Conservation (phyloP, 2,113 vertebrate species). For the Pachypanchax playfairii region DNA sequence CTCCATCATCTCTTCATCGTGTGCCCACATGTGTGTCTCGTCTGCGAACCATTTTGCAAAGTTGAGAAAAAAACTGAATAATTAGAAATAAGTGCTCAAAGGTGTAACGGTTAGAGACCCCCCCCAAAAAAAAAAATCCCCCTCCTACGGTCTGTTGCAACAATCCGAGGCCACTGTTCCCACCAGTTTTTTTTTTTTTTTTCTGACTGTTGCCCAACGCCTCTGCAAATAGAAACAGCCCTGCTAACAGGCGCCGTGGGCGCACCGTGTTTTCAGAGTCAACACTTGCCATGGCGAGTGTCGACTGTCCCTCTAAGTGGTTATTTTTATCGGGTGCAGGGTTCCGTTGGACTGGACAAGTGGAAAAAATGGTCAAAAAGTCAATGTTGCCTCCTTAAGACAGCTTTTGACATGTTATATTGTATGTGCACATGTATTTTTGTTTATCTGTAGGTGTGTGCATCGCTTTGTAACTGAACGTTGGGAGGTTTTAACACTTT, state of each 20-base stretch:
- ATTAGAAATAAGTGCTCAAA: conserved; percentile 81
- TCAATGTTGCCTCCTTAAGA: conserved; percentile 71
- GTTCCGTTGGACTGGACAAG: conserved; percentile 50
- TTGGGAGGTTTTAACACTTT: no score
- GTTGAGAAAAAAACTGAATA: conserved; percentile 64
- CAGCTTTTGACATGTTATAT: conserved; percentile 63
- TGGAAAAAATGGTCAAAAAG: conserved; percentile 59
- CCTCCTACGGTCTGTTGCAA: conserved; percentile 61
- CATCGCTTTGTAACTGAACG: no score
- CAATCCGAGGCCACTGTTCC: conserved; percentile 53
- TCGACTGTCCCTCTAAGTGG: conserved; percentile 68
- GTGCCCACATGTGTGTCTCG: conserved; percentile 57
- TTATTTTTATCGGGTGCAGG: conserved; percentile 75
- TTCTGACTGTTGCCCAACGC: conserved; percentile 66
- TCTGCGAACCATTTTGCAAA: conserved; percentile 74
- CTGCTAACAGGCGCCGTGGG: conserved; percentile 75
- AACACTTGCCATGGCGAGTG: conserved; percentile 54
- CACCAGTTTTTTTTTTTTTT: conserved; percentile 63
- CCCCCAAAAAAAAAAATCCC: conserved; percentile 26
- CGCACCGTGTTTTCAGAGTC: conserved; percentile 73
- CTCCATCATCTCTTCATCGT: conserved; percentile 56
- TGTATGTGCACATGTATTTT: conserved; percentile 7
- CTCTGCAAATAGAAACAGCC: conserved; percentile 73
- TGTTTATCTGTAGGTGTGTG: conserved; percentile 18
- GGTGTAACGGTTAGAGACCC: conserved; percentile 66